Evolutionary conservation across 2,797 vertebrate genomes (phyloP), one percentile per base, ranked within the genome.

Genomic region (Sebastes jordani): DNA sequence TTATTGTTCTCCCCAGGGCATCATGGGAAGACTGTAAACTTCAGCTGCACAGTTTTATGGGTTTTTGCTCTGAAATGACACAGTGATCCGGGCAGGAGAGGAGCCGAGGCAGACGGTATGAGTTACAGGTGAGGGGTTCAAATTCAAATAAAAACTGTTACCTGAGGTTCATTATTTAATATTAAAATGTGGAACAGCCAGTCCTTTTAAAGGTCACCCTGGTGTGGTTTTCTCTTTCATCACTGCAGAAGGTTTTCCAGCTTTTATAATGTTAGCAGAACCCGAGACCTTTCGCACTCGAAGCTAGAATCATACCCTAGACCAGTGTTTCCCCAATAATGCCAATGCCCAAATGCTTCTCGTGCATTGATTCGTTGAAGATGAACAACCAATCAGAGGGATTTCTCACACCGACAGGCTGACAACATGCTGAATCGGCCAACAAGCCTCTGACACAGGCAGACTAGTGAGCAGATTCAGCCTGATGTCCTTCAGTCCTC

Each of bases 271-370:
- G 25, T 32, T 11, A 42, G 69, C 11, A 22, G 36, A 56, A 25
- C 77, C 89, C 87, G 87, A 90, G 89, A 92, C 90, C 87, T 94
- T 90, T 93, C 89, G 83, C 90, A 94, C 86, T 23, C 11, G 2
- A 23, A 55, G 54, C 54, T 23, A 22, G 16, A 46, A 46, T 46
- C 16, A 1, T 46, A 46, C 6, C 0, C 16, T 46, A 18, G 16
- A 46, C 42, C 42, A 46, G 42, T 46, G 42, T 46, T 46, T 18
- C 16, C 16, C 38, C 38, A 42, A 42, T 42, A 42, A 42, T 16
- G 38, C 14, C 38, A 42, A 42, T 42, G 1, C 38, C 38, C 6
- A 42, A 42, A 42, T 42, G 38, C 38, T 46, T 46, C 42, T 46
- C 6, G 16, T 49, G 42, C 3, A 49, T 16, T 49, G 42, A 49